Evolutionary conservation across 2,113 vertebrate genomes (phyloP).

Genomic region (Phrynosoma platyrhinos): DNA sequence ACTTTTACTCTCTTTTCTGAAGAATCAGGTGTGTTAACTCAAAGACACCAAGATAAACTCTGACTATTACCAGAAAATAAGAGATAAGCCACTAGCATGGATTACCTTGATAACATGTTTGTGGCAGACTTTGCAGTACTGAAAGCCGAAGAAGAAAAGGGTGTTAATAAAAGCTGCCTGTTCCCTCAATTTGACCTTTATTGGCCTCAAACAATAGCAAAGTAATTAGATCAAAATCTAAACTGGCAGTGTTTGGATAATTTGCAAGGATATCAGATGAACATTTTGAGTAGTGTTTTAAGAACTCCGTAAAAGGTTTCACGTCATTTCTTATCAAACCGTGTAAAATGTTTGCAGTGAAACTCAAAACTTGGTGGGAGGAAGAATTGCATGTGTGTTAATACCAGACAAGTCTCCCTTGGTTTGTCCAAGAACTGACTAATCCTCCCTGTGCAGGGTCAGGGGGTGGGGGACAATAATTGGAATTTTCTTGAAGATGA

Average conservation of each 20-base stretch:
- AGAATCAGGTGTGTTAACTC: not conserved
- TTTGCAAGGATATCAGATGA: conserved; percentile 33
- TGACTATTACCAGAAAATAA: not conserved
- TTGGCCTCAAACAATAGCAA: not conserved
- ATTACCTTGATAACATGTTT: not conserved
- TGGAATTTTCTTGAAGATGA: not conserved
- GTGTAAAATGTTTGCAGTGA: conserved; percentile 8
- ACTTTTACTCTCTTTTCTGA: not conserved
- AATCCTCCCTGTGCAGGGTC: not conserved
- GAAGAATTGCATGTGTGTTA: not conserved
- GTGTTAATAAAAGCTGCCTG: not conserved
- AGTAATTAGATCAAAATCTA: conserved; percentile 30
- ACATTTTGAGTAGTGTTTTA: conserved; percentile 20
- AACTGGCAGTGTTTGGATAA: conserved; percentile 16
- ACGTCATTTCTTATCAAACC: conserved; percentile 10
- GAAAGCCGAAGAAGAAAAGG: not conserved
- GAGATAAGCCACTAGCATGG: not conserved
- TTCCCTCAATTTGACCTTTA: conserved; percentile 14
- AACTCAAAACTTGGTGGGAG: conserved; percentile 21
- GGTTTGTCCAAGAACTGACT: not conserved
- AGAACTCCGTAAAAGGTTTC: conserved; percentile 23
- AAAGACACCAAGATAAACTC: not conserved
- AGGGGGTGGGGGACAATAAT: not conserved
- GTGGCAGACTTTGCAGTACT: not conserved
- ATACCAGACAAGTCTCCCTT: not conserved